Evolutionary conservation across 2,888 invertebrate genomes (phyloP).

Genomic region (Malthinus flaveolus): DNA sequence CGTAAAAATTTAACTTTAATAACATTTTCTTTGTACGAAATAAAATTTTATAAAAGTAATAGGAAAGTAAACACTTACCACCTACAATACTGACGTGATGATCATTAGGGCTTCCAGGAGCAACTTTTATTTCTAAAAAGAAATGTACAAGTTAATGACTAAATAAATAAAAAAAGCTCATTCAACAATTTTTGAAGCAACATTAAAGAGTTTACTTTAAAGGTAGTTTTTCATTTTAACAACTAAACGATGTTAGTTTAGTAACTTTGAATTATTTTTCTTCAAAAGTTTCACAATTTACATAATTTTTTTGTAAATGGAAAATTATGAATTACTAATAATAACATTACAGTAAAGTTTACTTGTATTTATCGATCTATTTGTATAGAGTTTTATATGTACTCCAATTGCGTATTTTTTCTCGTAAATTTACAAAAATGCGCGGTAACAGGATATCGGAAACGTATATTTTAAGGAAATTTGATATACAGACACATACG

Average conservation of each 20-base stretch:
- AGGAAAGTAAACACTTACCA: slow-evolving; percentile 46
- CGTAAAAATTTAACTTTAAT: no score
- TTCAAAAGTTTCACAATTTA: neutral
- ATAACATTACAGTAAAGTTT: no score
- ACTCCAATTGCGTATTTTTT: no score
- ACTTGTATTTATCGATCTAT: no score
- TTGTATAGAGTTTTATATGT: no score
- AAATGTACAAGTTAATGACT: slow-evolving; percentile 27
- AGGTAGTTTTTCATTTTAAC: slow-evolving; percentile 2
- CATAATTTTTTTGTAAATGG: neutral
- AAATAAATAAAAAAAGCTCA: neutral
- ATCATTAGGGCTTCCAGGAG: slow-evolving; percentile 52
- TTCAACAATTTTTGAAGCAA: neutral
- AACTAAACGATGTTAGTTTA: neutral
- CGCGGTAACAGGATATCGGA: no score
- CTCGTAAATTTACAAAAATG: no score
- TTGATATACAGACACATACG: no score
- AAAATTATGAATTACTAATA: no score
- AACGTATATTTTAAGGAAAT: no score
- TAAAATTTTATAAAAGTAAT: neutral
- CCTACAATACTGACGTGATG: slow-evolving; percentile 54
- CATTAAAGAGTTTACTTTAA: slow-evolving; percentile 9
- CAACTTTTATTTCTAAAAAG: slow-evolving; percentile 55
- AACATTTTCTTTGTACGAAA: no score
- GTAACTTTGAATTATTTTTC: slow-evolving; percentile 1